phyloP scores from a whole-genome alignment of 2,113 vertebrate genomes.

The Gymnobelideus leadbeateri region DNA sequence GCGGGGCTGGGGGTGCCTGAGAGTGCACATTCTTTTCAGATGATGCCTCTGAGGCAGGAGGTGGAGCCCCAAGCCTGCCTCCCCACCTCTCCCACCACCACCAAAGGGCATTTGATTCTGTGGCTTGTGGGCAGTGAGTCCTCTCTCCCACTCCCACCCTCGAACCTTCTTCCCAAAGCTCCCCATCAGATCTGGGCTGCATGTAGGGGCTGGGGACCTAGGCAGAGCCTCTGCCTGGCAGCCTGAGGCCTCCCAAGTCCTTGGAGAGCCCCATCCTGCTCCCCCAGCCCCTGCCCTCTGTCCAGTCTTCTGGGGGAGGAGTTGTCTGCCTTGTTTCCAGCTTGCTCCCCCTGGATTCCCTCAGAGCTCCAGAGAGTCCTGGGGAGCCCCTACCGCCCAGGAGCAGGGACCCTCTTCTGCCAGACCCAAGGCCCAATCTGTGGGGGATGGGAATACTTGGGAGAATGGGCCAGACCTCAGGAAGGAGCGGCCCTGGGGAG shows the following conservation, averaged over 20 bases:
- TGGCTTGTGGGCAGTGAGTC: too few relatives aligned
- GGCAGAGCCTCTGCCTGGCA: too few relatives aligned
- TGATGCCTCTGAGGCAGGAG: constrained; percentile 76
- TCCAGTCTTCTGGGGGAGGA: neutral
- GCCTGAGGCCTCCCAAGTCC: constrained; percentile 41
- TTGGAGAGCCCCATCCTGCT: constrained; percentile 60
- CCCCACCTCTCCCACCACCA: constrained; percentile 52
- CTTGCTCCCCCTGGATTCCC: neutral
- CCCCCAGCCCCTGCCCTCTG: neutral
- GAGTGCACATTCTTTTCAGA: constrained; percentile 71
- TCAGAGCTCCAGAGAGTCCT: neutral
- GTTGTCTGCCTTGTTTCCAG: neutral
- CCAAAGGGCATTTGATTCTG: constrained; percentile 34
- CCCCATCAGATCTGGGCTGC: neutral
- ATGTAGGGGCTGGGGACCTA: neutral
- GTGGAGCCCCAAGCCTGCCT: constrained; percentile 65
- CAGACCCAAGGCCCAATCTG: neutral
- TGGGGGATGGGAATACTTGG: constrained; percentile 23
- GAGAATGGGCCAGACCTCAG: constrained; percentile 65
- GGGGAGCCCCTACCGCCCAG: neutral
- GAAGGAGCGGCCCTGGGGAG: constrained; percentile 6
- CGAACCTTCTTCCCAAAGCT: too few relatives aligned
- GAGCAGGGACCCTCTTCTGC: neutral
- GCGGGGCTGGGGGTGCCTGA: neutral
- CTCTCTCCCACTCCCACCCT: neutral